Base-by-base conservation (phyloP, 2,888 invertebrate species). In the Nemotelus nigrinus region DNA sequence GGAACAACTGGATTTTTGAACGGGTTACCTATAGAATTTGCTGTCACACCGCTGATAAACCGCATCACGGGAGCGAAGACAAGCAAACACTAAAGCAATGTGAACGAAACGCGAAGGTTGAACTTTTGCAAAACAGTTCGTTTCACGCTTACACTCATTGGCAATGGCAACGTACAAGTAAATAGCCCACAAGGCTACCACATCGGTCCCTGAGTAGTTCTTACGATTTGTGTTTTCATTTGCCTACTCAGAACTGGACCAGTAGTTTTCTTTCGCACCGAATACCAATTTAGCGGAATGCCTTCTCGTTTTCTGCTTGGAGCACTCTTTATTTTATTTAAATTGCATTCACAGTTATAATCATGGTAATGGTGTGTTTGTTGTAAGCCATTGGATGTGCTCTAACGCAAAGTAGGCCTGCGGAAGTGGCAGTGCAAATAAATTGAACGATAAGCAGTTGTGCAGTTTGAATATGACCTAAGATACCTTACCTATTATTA, bases 271-370 rank as follows among this genome's bases (percentile, higher is more conserved):
- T 39, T 48, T 47, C 3, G 60, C 60, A 25, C 25, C 39, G 3
- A 60, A 60, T 60, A 25, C 68, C 65, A 8, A 65, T 44, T 6
- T 48, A 7, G 25, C 6, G 3, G 2, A 50, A 48, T 53, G 55
- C 25, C 70, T 50, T 70, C 43, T 70, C 53, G 70, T 53, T 55
- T 55, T 10, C 70, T 43, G 53, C 70, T 55, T 7, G 41, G 43
- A 53, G 44, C 70, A 7, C 55, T 45, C 53, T 55, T 55, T 8
- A 70, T 41, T 10, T 50, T 72, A 47, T 57, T 74, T 25, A 50
- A 74, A 74, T 74, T 48, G 74, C 48, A 63, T 39, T 60, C 74
- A 60, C 74, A 60, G 74, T 74, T 74, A 74, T 60, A 74, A 74
- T 47, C 39, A 63, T 60, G 48, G 74, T 60, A 74, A 74, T 48